phyloP scores from a whole-genome alignment of 92 coral and sea anemone genomes.

The Phymanthus crucifer region DNA sequence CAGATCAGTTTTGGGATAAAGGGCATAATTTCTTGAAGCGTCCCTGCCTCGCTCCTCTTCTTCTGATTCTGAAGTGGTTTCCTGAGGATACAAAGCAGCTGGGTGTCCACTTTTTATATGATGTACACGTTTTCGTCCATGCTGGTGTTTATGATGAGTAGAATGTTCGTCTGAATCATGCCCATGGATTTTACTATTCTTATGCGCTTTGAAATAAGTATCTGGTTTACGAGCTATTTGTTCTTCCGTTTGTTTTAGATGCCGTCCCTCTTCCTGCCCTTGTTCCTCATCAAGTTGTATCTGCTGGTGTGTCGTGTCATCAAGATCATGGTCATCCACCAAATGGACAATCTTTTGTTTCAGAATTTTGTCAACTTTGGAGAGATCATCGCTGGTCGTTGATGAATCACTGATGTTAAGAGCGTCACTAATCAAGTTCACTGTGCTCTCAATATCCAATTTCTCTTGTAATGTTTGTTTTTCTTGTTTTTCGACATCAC shows the following conservation, averaged over 20 bases:
- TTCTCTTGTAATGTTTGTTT: conserved; percentile 24
- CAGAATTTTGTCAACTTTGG: conserved; percentile 23
- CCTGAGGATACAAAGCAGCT: neutral
- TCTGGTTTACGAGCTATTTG: neutral
- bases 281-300: too few relatives aligned
- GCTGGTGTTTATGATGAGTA: neutral
- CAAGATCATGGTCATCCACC: conserved; percentile 9
- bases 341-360: conserved; percentile 27
- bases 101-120: neutral
- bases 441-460: conserved; percentile 33
- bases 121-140: neutral
- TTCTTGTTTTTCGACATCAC: neutral
- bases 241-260: neutral
- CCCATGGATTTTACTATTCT: neutral
- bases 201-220: neutral
- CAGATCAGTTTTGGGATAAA: neutral
- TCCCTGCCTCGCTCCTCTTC: neutral
- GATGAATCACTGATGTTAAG: conserved; percentile 17
- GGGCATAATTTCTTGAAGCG: neutral
- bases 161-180: neutral
- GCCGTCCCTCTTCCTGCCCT: neutral
- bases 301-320: neutral
- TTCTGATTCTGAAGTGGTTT: neutral
- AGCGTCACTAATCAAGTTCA: conserved; percentile 23
- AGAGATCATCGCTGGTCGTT: conserved; percentile 25